phyloP scores from a whole-genome alignment of 2,888 invertebrate genomes.

The Tridacna gigas region DNA sequence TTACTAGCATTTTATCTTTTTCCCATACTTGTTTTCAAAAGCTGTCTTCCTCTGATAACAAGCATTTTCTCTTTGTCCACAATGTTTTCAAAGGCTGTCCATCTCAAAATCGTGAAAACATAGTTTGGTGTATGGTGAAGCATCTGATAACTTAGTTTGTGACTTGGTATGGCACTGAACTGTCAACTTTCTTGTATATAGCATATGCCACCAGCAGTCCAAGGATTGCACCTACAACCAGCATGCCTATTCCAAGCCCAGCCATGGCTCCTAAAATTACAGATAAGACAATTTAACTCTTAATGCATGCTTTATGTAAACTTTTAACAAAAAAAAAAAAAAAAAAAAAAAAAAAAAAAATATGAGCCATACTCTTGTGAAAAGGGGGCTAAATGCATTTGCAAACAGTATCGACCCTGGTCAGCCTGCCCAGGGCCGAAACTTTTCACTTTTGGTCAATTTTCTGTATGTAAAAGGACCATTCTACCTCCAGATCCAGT shows the following conservation, averaged over 20 bases:
- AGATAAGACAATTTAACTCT: too few species aligned
- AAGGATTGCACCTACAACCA: slow-evolving; percentile 58
- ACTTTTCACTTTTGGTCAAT: too few species aligned
- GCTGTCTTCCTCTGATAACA: neutral
- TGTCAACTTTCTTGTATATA: slow-evolving; percentile 60
- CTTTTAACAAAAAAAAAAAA: too few species aligned
- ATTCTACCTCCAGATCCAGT: too few species aligned
- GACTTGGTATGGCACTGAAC: slow-evolving; percentile 57
- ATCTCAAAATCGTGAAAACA: neutral
- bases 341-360: too few species aligned
- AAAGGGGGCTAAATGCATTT: too few species aligned
- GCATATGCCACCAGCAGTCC: slow-evolving; percentile 55
- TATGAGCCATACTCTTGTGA: too few species aligned
- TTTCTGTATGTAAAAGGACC: too few species aligned
- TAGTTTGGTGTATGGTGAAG: neutral
- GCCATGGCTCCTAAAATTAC: slow-evolving; percentile 57
- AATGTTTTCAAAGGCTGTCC: too few species aligned
- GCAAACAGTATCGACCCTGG: too few species aligned
- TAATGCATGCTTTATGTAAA: too few species aligned
- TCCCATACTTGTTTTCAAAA: neutral
- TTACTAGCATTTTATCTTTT: neutral
- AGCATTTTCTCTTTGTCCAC: neutral
- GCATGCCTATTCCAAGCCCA: slow-evolving; percentile 66
- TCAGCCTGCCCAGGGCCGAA: too few species aligned
- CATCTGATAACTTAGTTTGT: neutral